A percentile compares a stretch with the other conserved stretches of the same genome.
Conservation (phyloP, 2,113 vertebrate genomes). For the Aphelocoma coerulescens region DNA sequence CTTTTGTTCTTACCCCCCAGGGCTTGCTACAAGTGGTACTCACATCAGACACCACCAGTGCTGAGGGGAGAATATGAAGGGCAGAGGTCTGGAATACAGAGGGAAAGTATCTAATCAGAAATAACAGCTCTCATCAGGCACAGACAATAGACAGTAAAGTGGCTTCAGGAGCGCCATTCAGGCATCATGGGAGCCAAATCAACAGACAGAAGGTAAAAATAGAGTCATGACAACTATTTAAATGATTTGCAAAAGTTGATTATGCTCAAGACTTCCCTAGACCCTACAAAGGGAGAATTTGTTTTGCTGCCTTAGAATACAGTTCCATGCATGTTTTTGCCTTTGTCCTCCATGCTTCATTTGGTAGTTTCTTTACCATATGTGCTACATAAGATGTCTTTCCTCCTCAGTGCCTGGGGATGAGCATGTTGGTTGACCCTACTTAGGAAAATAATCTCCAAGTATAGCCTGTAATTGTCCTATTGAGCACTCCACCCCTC, state of each 20-base stretch:
- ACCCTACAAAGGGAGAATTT: background rate
- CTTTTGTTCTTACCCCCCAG: background rate
- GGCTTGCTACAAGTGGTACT: background rate
- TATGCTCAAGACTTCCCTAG: background rate
- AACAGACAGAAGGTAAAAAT: background rate
- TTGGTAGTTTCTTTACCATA: background rate
- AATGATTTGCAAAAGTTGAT: background rate
- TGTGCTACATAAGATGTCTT: background rate
- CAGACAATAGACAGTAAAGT: constrained; percentile 28
- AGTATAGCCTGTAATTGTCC: background rate
- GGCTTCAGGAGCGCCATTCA: background rate
- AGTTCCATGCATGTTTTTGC: background rate
- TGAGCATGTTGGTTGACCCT: background rate
- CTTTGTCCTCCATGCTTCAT: background rate
- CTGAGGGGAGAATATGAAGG: background rate
- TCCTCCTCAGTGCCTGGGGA: background rate
- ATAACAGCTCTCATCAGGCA: background rate
- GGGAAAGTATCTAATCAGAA: background rate
- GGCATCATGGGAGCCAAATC: background rate
- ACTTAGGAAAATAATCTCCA: background rate
- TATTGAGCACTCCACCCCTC: background rate
- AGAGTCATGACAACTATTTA: background rate
- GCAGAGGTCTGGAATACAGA: background rate
- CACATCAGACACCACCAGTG: background rate
- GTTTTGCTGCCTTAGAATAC: background rate